Evolutionary conservation across 2,797 vertebrate species (phyloP), one percentile per base, ranked within the genome.

Genomic region (Euthynnus affinis): DNA sequence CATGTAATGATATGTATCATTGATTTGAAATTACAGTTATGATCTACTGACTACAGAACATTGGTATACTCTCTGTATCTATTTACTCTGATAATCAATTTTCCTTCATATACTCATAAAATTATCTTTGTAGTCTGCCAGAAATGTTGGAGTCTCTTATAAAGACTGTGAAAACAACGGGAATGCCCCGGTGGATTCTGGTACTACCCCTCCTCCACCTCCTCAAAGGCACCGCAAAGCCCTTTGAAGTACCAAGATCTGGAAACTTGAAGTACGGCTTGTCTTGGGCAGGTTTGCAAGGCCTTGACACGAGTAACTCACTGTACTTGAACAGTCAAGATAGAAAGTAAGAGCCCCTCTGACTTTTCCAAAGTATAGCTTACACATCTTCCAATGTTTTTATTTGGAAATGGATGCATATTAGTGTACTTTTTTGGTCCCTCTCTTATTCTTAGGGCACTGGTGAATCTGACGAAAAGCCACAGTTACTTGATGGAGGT

Each of bases 171-270:
- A 95, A 22, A 76, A 8, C 0, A 0, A 0, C 0, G 0, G 1
- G 2, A 0, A 89, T 89, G 77, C 3, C 27, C 0, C 80, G 4
- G 1, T 99, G 97, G 97, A 90, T 98, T 79, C 75, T 96, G 79
- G 55, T 90, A 1, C 83, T 99, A n/a, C 98, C 98, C 0, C 88
- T 98, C 8, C 77, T 97, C 55, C 97, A 99, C 86, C 86, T 93
- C 27, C 58, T 96, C 3, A 81, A 53, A 71, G 81, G 81, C 51
- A 81, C 22, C 3, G 0, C 23, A 3, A 93, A 87, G 2, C 89
- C 75, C 0, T 88, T 91, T 64, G 25, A 86, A 46, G 3, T 60
- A 60, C 82, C 71, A 23, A 0, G 9, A 0, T 78, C 65, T 42
- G 25, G 22, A 58, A 91, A 55, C 44, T 0, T 0, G 1, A 90